Evolutionary conservation across 2,113 vertebrate species (phyloP), one percentile per base, ranked within the genome.

Genomic region (Passer montanus): DNA sequence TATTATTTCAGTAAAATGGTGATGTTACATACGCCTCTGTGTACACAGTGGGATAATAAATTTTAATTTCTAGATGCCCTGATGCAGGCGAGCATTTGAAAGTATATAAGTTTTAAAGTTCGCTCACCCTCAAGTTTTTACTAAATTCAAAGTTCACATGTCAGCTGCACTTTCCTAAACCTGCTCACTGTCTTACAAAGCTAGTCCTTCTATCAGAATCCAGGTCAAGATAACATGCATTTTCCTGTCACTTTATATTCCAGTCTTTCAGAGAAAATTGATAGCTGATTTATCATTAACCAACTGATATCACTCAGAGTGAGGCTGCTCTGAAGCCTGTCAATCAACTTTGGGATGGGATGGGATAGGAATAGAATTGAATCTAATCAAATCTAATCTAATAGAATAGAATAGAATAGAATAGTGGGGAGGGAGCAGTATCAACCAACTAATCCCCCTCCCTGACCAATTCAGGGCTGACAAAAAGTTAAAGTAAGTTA

Each of bases 1-100:
- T 91, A 80, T 85, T 90, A 90, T 91, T 88, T 88, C 85, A 67
- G 93, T 90, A 22, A 66, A 90, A 83, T 0, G 4, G 63, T 86
- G 76, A 60, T 95, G 60, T 86, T 96, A 83, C 82, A 88, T 93
- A 94, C 59, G 92, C 95, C 92, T 96, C 94, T 62, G 56, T 86
- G 82, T 91, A 96, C 56, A 91, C n/a, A 68, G 79, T 91, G 75
- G 90, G 90, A 95, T 94, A 80, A 96, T 62, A 93, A 53, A 91
- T 75, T 26, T 73, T 46, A 83, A 83, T 93, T 94, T 88, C 88
- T 92, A 70, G 73, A 72, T 83, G 75, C 79, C 90, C 18, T 92
- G 64, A 92, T 86, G 49, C 52, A 90, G 68, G 77, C 7, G 5
- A 74, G 70, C 13, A 16, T 56, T 95, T 66, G 55, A 93, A 91